These are phyloP conservation scores for Tipula helvola DNA, from an alignment of 2,888 invertebrate genomes.

Conservation along the genomic window DNA sequence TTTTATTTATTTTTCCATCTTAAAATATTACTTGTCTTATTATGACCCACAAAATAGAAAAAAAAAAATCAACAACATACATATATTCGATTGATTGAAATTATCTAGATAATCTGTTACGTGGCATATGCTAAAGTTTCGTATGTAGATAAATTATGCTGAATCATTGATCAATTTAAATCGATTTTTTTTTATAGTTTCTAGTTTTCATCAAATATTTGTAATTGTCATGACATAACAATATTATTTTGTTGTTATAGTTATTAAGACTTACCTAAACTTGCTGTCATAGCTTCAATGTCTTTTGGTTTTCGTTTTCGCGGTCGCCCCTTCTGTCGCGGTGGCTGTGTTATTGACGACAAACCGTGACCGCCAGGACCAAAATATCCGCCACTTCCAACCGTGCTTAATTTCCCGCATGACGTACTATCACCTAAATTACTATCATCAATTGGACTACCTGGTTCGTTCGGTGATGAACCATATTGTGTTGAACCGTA, in stretches of 20 bases:
- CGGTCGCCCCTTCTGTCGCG: slow-evolving; percentile 84
- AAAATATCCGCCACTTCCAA: slow-evolving; percentile 39
- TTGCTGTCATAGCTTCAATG: slow-evolving; percentile 72
- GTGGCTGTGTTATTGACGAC: slow-evolving; percentile 46
- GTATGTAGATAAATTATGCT: neutral
- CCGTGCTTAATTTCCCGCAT: slow-evolving; percentile 23
- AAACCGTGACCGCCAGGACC: slow-evolving; percentile 41
- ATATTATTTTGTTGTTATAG: neutral
- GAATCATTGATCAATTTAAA: neutral
- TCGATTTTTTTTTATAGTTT: neutral
- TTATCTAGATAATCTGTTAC: neutral
- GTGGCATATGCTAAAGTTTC: neutral
- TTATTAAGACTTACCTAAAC: slow-evolving; percentile 53
- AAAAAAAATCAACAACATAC: neutral
- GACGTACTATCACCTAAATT: slow-evolving; percentile 12
- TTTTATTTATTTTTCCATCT: neutral
- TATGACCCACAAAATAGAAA: neutral
- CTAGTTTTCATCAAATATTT: neutral
- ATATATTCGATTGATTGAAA: neutral
- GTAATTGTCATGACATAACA: neutral
- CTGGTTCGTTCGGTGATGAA: slow-evolving; percentile 34
- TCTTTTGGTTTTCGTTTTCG: slow-evolving; percentile 88
- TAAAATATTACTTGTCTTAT: neutral
- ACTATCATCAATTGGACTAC: slow-evolving; percentile 29
- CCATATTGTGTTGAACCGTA: slow-evolving; percentile 38